phyloP scores from a whole-genome alignment of 1,140 invertebrate genomes.

The Metopolophium dirhodum region DNA sequence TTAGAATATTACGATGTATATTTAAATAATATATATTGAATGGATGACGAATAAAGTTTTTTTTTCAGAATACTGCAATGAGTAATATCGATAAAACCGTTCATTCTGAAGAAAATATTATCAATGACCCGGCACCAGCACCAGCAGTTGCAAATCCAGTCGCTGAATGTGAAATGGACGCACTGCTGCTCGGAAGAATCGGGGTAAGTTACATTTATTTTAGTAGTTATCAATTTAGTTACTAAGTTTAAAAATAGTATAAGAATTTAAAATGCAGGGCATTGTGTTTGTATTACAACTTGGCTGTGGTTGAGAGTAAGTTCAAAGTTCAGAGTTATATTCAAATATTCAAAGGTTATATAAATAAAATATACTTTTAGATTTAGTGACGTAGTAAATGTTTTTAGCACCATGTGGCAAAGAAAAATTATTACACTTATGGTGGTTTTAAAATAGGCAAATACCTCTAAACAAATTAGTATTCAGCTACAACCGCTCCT shows the following conservation, averaged over 20 bases:
- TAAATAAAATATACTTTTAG: not conserved
- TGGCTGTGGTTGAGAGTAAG: not conserved
- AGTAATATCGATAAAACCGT: slow-evolving; percentile 21
- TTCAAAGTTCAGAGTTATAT: too few relatives aligned
- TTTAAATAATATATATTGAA: not conserved
- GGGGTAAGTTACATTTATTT: slow-evolving; percentile 68
- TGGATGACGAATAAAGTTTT: not conserved
- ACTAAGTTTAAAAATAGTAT: not conserved
- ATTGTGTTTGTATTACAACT: not conserved
- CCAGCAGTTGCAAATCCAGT: slow-evolving; percentile 63
- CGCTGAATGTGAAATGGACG: slow-evolving; percentile 77
- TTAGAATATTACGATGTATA: not conserved
- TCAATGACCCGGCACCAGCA: slow-evolving; percentile 56
- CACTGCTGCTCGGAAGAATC: slow-evolving; percentile 73
- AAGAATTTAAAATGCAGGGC: not conserved
- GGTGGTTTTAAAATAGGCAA: not conserved
- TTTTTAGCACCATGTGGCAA: not conserved
- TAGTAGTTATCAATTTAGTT: not conserved
- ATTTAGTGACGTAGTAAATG: not conserved
- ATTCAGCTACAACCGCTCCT: not conserved
- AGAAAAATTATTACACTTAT: not conserved
- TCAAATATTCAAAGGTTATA: not conserved
- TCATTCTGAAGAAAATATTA: slow-evolving; percentile 23
- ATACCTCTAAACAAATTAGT: not conserved
- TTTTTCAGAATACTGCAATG: slow-evolving; percentile 30